A percentile compares a stretch with the other conserved stretches of the same genome.
Conservation (phyloP, 2,888 invertebrate genomes). For the Cataglyphis albicans region DNA sequence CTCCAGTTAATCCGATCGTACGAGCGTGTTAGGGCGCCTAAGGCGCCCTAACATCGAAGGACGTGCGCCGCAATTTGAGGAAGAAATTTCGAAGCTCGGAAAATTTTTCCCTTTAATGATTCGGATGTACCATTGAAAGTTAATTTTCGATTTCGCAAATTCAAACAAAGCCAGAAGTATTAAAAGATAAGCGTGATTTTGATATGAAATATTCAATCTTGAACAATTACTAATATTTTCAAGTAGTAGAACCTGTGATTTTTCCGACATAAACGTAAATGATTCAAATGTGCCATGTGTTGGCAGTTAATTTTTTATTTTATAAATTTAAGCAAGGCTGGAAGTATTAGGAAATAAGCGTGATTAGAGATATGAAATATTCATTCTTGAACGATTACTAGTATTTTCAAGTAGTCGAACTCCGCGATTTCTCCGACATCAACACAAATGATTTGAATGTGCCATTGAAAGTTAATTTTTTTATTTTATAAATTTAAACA, state of each 20-base stretch:
- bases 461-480: no score
- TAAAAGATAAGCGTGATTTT: background rate
- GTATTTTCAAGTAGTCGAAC: no score
- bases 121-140: background rate
- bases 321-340: background rate
- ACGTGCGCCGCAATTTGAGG: constrained; percentile 17
- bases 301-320: background rate
- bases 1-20: constrained; percentile 51
- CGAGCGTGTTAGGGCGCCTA: constrained; percentile 18
- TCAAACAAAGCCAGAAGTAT: background rate
- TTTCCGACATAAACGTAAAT: no score
- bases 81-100: background rate
- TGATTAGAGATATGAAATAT: no score
- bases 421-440: no score
- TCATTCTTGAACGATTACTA: no score
- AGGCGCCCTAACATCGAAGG: constrained; percentile 25
- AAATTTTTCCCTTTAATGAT: background rate
- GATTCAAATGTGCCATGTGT: no score
- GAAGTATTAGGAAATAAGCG: background rate
- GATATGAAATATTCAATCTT: no score
- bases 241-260: no score
- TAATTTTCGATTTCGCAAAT: background rate
- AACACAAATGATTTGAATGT: no score
- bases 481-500: no score
- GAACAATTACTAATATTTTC: no score